Evolutionary conservation across 2,888 invertebrate genomes (phyloP).

Genomic region (Coelopa pilipes): DNA sequence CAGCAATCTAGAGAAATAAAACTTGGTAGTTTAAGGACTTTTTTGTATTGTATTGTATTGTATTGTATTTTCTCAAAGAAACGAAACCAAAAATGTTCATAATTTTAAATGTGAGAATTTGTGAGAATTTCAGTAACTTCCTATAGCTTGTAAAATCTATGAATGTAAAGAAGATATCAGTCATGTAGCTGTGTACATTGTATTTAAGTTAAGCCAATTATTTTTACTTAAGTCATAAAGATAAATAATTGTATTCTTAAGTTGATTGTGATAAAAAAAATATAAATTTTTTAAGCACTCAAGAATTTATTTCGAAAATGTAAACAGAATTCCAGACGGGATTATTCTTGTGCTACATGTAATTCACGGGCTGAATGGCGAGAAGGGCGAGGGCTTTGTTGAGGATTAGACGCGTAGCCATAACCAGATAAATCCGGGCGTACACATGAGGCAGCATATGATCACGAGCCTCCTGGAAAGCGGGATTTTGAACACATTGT

Average conservation of each 20-base stretch:
- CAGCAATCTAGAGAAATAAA: background rate
- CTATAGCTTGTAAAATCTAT: slow-evolving; percentile 3
- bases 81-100: slow-evolving; percentile 31
- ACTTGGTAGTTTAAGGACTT: background rate
- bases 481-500: background rate
- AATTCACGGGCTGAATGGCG: slow-evolving; percentile 75
- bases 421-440: slow-evolving; percentile 77
- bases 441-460: slow-evolving; percentile 76
- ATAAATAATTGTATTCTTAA: slow-evolving; percentile 14
- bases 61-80: background rate
- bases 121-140: background rate
- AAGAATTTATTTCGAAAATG: background rate
- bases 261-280: slow-evolving; percentile 30
- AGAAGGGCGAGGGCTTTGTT: slow-evolving; percentile 73
- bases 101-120: slow-evolving; percentile 16
- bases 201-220: background rate
- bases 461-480: slow-evolving; percentile 72
- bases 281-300: background rate
- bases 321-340: background rate
- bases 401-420: slow-evolving; percentile 73
- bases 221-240: slow-evolving; percentile 2
- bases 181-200: slow-evolving; percentile 1
- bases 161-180: background rate
- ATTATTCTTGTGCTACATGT: slow-evolving; percentile 75
- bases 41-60: too few species aligned